Evolutionary conservation across 2,888 invertebrate genomes (phyloP), one percentile per base, ranked within the genome.

Genomic region (Habrosyne pyritoides): DNA sequence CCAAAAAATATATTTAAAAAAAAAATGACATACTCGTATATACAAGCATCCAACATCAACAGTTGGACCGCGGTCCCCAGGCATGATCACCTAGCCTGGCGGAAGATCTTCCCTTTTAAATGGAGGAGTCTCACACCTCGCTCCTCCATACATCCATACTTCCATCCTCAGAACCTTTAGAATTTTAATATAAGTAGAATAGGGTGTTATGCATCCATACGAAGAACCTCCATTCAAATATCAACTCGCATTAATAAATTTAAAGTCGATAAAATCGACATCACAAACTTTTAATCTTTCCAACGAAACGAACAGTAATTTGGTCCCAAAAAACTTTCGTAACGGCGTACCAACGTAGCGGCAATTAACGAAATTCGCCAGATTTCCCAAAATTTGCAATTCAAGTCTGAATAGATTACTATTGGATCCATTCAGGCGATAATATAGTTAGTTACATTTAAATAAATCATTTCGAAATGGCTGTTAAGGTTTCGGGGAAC

Each of bases 281-380:
- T 42, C 42, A 42, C 42, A n/a, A 42, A 42, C 47, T 47, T 47
- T 36, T 14, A 10, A 36, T 36, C 36, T n/a, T 10, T 36, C 36
- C 12, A 47, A 21, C 36, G 36, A 14, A 14, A 36, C 42, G 42
- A 47, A 47, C 10, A 22, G 21, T 47, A 24, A 18, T 42, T 42
- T 42, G 42, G 42, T 42, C 42, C 42, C 18, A 8, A 18, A 42
- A 42, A 24, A 47, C 47, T 21, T 47, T 47, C n/a, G 47, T 47
- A 47, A 24, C 22, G 24, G 22, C 21, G 47, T 5, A 47, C n/a
- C 21, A 7, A 22, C 12, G 47, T 47, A 47, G n/a, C 10, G 47
- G 47, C 47, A 47, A 47, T 47, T 47, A 47, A 6, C n/a, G n/a
- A 47, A 21, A 47, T 47, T 47, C n/a, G 24, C 22, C 47, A 47